A percentile compares a stretch with the other conserved stretches of the same genome.
phyloP scores from a whole-genome alignment of 2,113 vertebrate genomes.

The Oryzias javanicus region DNA sequence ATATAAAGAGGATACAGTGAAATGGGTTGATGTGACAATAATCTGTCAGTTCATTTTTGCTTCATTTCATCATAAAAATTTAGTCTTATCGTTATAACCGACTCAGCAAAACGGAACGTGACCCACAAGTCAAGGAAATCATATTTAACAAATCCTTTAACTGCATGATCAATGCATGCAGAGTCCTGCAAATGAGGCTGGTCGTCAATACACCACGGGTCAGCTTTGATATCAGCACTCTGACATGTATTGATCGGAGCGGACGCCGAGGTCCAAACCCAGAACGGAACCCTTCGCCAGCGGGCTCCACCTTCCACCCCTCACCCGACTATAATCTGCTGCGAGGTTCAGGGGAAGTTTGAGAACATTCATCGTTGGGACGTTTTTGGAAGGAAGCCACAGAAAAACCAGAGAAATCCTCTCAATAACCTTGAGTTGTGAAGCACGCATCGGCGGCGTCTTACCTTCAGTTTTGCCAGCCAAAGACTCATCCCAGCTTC shows the following conservation, averaged over 20 bases:
- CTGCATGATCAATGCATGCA: conserved; percentile 62
- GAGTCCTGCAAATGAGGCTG: conserved; percentile 60
- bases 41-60: conserved; percentile 14
- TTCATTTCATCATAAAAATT: conserved; percentile 26
- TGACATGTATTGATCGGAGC: conserved; percentile 51
- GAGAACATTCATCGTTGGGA: conserved; percentile 57
- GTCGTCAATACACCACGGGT: conserved; percentile 50
- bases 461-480: conserved; percentile 78
- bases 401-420: conserved; percentile 26
- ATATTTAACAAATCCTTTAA: conserved; percentile 65
- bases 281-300: conserved; percentile 51
- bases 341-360: conserved; percentile 40
- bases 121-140: conserved; percentile 24
- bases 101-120: background rate
- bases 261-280: conserved; percentile 41
- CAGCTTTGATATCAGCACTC: conserved; percentile 17
- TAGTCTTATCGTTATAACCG: background rate
- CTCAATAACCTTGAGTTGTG: background rate
- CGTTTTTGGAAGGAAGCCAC: conserved; percentile 9
- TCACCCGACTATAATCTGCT: conserved; percentile 43
- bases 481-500: conserved; percentile 76
- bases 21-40: conserved; percentile 40
- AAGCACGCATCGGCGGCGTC: conserved; percentile 35
- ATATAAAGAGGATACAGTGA: conserved; percentile 2
- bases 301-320: conserved; percentile 61